Evolutionary conservation across 2,797 vertebrate genomes (phyloP).

Genomic region (Gymnoscopelus braueri): DNA sequence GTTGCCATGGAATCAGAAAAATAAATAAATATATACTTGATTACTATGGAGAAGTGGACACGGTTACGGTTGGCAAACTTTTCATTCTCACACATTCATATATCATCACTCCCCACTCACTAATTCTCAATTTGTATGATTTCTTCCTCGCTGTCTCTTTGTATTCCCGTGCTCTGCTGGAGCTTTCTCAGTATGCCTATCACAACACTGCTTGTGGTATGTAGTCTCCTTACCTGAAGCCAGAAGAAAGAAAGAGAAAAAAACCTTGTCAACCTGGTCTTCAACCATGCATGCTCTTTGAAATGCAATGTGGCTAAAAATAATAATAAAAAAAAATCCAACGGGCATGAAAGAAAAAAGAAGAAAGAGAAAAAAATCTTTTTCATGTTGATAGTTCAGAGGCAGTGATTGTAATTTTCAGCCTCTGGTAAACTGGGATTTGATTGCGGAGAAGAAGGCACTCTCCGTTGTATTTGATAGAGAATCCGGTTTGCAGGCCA

Average conservation of each 20-base stretch:
- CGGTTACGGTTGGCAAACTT: constrained; percentile 48
- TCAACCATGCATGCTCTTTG: constrained; percentile 42
- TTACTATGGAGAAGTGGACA: constrained; percentile 37
- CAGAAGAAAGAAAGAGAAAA: constrained; percentile 26
- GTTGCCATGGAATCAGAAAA: background rate
- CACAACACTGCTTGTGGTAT: constrained; percentile 25
- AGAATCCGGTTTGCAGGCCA: constrained; percentile 30
- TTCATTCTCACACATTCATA: constrained; percentile 27
- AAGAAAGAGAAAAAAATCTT: constrained; percentile 19
- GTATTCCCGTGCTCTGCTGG: constrained; percentile 20
- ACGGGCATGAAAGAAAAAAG: constrained; percentile 36
- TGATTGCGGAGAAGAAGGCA: constrained; percentile 36
- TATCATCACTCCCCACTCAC: constrained; percentile 52
- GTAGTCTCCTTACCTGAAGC: constrained; percentile 42
- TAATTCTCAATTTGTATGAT: constrained; percentile 44
- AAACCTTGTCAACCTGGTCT: constrained; percentile 39
- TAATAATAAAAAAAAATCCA: constrained; percentile 38
- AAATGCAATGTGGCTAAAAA: constrained; percentile 52
- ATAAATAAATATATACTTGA: background rate
- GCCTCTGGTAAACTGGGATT: constrained; percentile 41
- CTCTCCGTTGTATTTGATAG: constrained; percentile 16
- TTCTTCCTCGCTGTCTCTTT: constrained; percentile 4
- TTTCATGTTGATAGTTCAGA: constrained; percentile 66
- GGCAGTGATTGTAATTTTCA: constrained; percentile 52
- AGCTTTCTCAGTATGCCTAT: constrained; percentile 45